Percentiles rank a stretch among this genome's conserved stretches.
Evolutionary conservation across 2,888 invertebrate genomes (phyloP).

Genomic region (Phyllotreta cruciferae): DNA sequence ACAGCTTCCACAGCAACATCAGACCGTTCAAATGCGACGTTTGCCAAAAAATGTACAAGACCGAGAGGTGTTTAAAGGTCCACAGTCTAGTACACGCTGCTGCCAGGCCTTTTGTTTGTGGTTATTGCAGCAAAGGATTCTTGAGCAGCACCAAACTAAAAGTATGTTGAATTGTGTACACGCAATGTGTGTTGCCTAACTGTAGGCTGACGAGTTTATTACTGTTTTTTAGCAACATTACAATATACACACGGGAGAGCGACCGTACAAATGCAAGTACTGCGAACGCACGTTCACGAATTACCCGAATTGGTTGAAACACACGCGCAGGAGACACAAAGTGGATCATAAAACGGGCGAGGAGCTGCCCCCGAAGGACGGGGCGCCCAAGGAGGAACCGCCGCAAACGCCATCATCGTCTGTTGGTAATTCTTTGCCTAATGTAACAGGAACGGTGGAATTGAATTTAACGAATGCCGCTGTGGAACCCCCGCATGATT

Average conservation of each 20-base stretch:
- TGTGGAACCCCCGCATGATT: too few species aligned
- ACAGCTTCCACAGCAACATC: conserved; percentile 58
- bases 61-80: conserved; percentile 66
- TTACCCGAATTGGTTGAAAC: conserved; percentile 67
- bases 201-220: background rate
- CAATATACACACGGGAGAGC: conserved; percentile 65
- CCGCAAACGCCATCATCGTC: background rate
- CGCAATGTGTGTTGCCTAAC: background rate
- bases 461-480: too few species aligned
- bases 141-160: conserved; percentile 65
- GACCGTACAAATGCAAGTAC: conserved; percentile 65
- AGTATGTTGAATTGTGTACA: conserved; percentile 45
- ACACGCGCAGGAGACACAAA: conserved; percentile 65
- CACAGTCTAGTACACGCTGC: conserved; percentile 65
- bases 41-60: conserved; percentile 66
- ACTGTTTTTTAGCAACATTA: conserved; percentile 61
- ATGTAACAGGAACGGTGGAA: too few species aligned
- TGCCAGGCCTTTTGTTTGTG: conserved; percentile 64
- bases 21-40: conserved; percentile 60
- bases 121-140: conserved; percentile 66
- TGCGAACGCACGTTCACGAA: conserved; percentile 66
- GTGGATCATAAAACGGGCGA: conserved; percentile 57
- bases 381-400: conserved; percentile 10
- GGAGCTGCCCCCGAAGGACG: conserved; percentile 41
- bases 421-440: background rate